Percentiles rank a stretch among this genome's conserved stretches.
Evolutionary conservation across 1,140 invertebrate species (phyloP).

Genomic region (Neotoxoptera formosana): DNA sequence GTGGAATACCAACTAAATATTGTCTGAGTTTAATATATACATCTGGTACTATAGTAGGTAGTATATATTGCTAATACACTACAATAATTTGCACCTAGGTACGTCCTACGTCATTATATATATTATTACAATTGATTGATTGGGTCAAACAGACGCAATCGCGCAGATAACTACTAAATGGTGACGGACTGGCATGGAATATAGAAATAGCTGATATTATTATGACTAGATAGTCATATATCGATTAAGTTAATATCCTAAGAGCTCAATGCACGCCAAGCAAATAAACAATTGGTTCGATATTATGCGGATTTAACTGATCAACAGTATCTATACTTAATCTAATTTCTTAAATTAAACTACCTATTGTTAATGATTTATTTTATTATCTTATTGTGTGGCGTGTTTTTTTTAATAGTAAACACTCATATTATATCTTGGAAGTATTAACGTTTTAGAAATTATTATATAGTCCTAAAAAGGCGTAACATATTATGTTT

Average conservation of each 20-base stretch:
- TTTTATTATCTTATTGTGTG: not conserved
- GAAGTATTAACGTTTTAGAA: not conserved
- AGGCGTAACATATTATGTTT: too few species aligned
- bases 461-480: too few species aligned
- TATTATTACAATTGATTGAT: not conserved
- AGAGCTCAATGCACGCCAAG: not conserved
- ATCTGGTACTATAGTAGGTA: not conserved
- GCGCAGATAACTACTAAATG: not conserved
- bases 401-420: not conserved
- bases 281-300: too few species aligned
- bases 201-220: not conserved
- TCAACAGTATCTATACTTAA: not conserved
- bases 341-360: not conserved
- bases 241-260: not conserved
- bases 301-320: too few species aligned
- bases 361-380: not conserved
- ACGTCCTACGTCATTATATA: not conserved
- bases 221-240: not conserved
- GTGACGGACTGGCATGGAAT: not conserved
- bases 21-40: not conserved
- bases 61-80: not conserved
- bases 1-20: not conserved
- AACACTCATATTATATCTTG: not conserved
- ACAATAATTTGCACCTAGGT: not conserved
- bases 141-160: not conserved